phyloP scores from a whole-genome alignment of 2,113 vertebrate species.

The Eptesicus fuscus region DNA sequence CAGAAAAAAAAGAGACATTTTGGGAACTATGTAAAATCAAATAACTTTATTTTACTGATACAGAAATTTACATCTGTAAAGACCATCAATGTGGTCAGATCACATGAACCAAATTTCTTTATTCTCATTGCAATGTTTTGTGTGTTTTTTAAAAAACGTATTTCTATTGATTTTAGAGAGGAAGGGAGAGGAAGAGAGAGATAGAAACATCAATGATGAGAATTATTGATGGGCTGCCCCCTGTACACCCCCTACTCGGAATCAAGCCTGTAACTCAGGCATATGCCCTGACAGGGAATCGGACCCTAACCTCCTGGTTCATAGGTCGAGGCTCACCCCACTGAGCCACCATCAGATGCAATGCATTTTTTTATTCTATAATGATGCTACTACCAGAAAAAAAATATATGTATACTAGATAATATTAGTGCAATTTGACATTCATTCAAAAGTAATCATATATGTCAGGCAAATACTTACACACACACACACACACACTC shows the following conservation, averaged over 20 bases:
- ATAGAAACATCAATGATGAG: no score
- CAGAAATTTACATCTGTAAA: not conserved
- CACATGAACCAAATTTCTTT: not conserved
- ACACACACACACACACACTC: not conserved
- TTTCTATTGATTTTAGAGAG: no score
- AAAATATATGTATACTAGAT: not conserved
- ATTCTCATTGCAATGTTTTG: not conserved
- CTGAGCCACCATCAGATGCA: no score
- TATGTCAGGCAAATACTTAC: not conserved
- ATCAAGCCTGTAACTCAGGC: no score
- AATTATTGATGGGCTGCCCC: no score
- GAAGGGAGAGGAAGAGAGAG: no score
- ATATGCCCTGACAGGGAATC: no score
- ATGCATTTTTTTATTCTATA: not conserved
- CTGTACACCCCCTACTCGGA: no score
- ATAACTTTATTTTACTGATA: not conserved
- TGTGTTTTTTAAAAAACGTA: no score
- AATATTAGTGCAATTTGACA: not conserved
- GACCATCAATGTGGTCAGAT: not conserved
- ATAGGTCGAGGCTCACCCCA: no score
- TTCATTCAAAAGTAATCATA: not conserved
- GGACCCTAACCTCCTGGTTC: no score
- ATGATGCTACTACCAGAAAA: not conserved
- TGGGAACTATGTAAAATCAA: not conserved
- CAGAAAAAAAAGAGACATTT: not conserved